Conservation (phyloP, 2,113 vertebrate species). For the Dipodomys spectabilis region DNA sequence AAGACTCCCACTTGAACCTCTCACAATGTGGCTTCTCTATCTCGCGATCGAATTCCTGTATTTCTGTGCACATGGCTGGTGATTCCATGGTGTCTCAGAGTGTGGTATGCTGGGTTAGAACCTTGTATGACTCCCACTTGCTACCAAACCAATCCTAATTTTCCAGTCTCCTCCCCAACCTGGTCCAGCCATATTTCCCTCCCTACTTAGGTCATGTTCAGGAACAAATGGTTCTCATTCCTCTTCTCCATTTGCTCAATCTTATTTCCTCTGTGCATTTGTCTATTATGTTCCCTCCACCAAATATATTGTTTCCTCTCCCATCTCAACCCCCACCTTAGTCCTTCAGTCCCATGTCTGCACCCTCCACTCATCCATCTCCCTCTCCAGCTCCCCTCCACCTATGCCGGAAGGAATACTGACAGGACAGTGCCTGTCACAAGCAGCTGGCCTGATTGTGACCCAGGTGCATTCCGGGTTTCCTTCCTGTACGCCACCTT, state of each 20-base stretch:
- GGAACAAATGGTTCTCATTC: background rate
- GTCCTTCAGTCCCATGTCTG: background rate
- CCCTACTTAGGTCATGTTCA: background rate
- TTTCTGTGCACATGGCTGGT: background rate
- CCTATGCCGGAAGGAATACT: background rate
- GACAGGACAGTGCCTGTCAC: rapidly evolving
- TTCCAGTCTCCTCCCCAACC: background rate
- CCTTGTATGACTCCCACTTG: background rate
- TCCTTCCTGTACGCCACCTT: background rate
- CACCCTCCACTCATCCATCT: no score
- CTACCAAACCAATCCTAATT: background rate
- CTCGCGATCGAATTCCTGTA: no score
- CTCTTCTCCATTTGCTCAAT: background rate
- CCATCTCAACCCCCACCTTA: background rate
- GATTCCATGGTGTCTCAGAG: background rate
- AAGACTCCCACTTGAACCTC: no score
- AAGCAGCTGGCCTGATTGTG: rapidly evolving
- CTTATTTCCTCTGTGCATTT: background rate
- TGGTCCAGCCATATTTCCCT: background rate
- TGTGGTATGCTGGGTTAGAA: background rate
- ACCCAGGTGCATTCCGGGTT: background rate
- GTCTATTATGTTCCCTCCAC: background rate
- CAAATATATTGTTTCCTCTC: no score
- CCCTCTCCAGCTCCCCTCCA: background rate
- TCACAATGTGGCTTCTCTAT: no score